phyloP scores from a whole-genome alignment of 2,113 vertebrate species.

The Aepyceros melampus region DNA sequence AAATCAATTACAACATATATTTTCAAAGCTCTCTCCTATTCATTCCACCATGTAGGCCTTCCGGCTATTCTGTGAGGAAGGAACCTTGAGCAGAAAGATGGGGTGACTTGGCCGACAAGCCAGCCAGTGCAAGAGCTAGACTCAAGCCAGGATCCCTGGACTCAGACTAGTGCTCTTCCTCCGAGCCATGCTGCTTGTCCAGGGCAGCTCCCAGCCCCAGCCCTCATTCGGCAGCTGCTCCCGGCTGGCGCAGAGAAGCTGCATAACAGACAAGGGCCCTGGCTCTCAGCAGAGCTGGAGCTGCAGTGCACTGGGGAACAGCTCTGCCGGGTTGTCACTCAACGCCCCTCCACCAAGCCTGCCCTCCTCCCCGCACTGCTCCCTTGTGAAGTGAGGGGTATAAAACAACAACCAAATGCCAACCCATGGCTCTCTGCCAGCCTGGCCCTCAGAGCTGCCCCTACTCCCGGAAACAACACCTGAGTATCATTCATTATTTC shows the following conservation, averaged over 20 bases:
- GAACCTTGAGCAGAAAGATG: neutral
- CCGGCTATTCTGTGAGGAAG: neutral
- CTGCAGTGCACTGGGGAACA: neutral
- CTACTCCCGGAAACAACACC: slow-evolving; percentile 55
- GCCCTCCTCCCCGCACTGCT: neutral
- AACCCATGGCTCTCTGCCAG: neutral
- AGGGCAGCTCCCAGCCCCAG: neutral
- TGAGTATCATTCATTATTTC: slow-evolving; percentile 67
- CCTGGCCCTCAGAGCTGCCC: neutral
- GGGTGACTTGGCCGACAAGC: neutral
- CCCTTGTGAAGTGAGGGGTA: neutral
- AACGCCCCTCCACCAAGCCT: neutral
- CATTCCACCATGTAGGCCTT: neutral
- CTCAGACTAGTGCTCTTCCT: neutral
- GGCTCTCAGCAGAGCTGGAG: neutral
- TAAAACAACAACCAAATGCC: neutral
- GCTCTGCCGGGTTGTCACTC: neutral
- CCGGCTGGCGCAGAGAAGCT: neutral
- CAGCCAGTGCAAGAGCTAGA: neutral
- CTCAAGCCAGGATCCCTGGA: neutral
- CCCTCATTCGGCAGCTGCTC: neutral
- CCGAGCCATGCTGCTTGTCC: neutral
- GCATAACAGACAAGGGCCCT: neutral
- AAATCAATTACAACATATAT: neutral
- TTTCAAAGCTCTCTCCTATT: neutral